A percentile compares a stretch with the other conserved stretches of the same genome.
These are phyloP conservation scores for Xestia c-nigrum DNA, from an alignment of 2,888 invertebrate species.

Conservation along the genomic window DNA sequence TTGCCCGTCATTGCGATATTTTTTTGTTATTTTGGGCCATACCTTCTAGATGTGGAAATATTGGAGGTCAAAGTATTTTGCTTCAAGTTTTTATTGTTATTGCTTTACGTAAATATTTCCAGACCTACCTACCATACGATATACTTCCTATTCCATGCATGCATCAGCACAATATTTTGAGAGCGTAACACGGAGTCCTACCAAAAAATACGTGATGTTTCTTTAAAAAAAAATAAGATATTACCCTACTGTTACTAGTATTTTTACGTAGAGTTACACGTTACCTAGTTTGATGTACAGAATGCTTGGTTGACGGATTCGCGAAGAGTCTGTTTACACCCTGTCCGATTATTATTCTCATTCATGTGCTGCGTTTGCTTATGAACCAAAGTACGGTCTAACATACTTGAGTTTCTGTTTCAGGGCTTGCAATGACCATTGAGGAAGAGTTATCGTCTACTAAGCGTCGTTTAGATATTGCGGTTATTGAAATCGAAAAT, in stretches of 20 bases:
- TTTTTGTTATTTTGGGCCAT: too few relatives aligned
- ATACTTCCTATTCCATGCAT: neutral
- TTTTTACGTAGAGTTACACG: neutral
- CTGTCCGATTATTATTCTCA: neutral
- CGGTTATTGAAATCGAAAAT: conserved; percentile 74
- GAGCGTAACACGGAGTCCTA: neutral
- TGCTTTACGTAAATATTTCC: too few relatives aligned
- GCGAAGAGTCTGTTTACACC: neutral
- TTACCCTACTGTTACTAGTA: neutral
- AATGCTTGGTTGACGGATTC: neutral
- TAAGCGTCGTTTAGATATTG: conserved; percentile 72
- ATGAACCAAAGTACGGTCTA: neutral
- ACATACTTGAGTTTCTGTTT: conserved; percentile 21
- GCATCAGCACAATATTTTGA: neutral
- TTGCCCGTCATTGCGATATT: neutral
- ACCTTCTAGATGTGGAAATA: too few relatives aligned
- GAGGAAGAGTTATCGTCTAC: conserved; percentile 68
- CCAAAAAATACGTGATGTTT: neutral
- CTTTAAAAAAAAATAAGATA: neutral
- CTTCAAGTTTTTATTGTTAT: neutral
- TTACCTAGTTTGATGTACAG: neutral
- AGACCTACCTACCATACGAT: too few relatives aligned
- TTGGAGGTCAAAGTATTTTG: too few relatives aligned
- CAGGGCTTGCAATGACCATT: conserved; percentile 63
- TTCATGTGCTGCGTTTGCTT: neutral